Evolutionary conservation across 1,140 invertebrate genomes (phyloP), one percentile per base, ranked within the genome.

Genomic region (Pantala flavescens): DNA sequence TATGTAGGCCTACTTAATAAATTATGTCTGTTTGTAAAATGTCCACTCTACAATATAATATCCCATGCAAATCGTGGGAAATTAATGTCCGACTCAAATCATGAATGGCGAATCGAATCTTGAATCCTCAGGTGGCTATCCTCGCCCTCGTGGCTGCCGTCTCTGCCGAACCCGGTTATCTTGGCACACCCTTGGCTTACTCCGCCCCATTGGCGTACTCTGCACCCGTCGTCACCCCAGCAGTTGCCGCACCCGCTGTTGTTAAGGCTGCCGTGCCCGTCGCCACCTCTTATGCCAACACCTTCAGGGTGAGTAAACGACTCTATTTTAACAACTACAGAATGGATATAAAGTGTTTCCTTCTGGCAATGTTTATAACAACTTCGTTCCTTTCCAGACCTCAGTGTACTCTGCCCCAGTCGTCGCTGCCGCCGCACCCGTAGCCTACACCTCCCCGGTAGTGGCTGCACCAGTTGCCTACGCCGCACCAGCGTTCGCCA

Each of bases 231-330:
- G 71, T 23, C n/a, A 3, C 71, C 71, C 14, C 23, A 2, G 71
- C 71, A 3, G 12, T 19, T 23, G 71, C 71, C 71, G 71, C 71
- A 3, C 71, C 71, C n/a, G 28, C 23, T 19, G n/a, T 63, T 42
- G 5, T 42, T 23, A 42, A 24, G 23, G 10, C 23, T 3, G 71
- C 71, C 71, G 71, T 42, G 3, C 71, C 71, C n/a, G 28, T 72
- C n/a, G 71, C 71, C 71, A 72, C 71, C 71, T 72, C 71, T 24
- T 72, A 72, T 23, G 71, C 71, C 36, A 72, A 72, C 71, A 72
- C 71, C 71, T 72, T 19, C 71, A 72, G 23, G 71, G 71, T 72
- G 9, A 36, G 9, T 36, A n/a, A n/a, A 5, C 28, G 9, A 9
- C 9, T 36, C 2, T 9, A 36, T 36, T n/a, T 9, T 9, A 36